Evolutionary conservation across 2,797 vertebrate genomes (phyloP).

Genomic region (Spinus pinus): DNA sequence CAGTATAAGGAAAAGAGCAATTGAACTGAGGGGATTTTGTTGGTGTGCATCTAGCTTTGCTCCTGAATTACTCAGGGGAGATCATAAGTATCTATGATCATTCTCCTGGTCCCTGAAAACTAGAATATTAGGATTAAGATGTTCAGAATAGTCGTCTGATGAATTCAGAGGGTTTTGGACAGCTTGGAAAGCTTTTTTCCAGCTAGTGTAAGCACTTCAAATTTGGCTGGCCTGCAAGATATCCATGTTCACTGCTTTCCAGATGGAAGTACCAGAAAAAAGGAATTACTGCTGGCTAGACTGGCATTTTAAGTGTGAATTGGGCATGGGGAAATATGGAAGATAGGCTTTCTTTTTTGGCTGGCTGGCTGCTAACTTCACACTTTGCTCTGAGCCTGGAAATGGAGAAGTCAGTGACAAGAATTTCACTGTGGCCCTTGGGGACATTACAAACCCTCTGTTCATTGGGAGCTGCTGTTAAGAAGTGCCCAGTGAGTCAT

Average conservation of each 20-base stretch:
- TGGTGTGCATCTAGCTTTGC: not conserved
- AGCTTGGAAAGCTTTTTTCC: not conserved
- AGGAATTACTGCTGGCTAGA: not conserved
- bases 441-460: not conserved
- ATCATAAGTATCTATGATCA: not conserved
- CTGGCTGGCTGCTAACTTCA: not conserved
- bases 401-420: not conserved
- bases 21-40: not conserved
- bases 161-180: not conserved
- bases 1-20: not conserved
- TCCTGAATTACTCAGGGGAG: not conserved
- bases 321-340: not conserved
- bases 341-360: not conserved
- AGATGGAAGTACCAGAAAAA: not conserved
- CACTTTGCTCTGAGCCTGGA: not conserved
- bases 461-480: not conserved
- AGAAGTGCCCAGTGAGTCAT: not conserved
- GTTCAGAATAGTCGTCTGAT: not conserved
- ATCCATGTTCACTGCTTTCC: not conserved
- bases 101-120: not conserved
- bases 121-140: not conserved
- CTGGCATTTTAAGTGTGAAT: not conserved
- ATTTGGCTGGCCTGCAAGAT: not conserved
- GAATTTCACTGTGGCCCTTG: not conserved
- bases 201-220: not conserved